Percentiles rank a stretch among this genome's conserved stretches.
Evolutionary conservation across 1,140 invertebrate genomes (phyloP).

Genomic region (Philopotamus ludificatus): DNA sequence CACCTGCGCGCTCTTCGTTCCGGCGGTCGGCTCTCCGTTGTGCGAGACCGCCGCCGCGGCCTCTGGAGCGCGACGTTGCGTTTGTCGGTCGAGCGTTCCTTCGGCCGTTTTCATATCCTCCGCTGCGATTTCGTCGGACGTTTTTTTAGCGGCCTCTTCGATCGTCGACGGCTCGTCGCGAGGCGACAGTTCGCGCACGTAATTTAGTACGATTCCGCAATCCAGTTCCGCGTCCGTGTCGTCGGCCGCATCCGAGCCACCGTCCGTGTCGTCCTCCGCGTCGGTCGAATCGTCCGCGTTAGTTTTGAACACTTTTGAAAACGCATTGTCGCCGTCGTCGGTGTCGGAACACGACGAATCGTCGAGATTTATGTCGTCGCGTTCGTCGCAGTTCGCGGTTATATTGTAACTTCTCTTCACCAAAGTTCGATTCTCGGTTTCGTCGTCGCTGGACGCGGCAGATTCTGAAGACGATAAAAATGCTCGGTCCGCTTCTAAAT

Average conservation of each 20-base stretch:
- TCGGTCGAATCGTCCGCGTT: slow-evolving; percentile 69
- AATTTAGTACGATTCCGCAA: slow-evolving; percentile 50
- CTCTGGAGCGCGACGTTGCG: slow-evolving; percentile 27
- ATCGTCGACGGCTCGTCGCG: slow-evolving; percentile 12
- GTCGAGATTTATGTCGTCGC: slow-evolving; percentile 47
- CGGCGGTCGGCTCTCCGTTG: slow-evolving; percentile 22
- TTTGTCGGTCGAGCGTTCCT: slow-evolving; percentile 20
- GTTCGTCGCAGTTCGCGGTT: slow-evolving; percentile 49
- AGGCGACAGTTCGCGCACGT: slow-evolving; percentile 47
- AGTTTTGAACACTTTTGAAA: slow-evolving; percentile 72
- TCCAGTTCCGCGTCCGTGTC: slow-evolving; percentile 57
- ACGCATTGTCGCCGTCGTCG: slow-evolving; percentile 58
- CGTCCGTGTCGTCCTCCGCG: slow-evolving; percentile 56
- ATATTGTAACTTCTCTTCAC: slow-evolving; percentile 57
- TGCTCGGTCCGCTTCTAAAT: slow-evolving; percentile 58
- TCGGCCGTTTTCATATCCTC: slow-evolving; percentile 3
- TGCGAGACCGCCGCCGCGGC: slow-evolving; percentile 17
- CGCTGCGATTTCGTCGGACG: background rate
- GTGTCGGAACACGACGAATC: slow-evolving; percentile 26
- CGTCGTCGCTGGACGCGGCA: slow-evolving; percentile 54
- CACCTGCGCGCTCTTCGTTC: slow-evolving; percentile 15
- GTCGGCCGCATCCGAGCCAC: slow-evolving; percentile 57
- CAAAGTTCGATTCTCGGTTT: slow-evolving; percentile 46
- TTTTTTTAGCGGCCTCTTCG: slow-evolving; percentile 33
- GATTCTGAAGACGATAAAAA: slow-evolving; percentile 57